Evolutionary conservation across 2,797 vertebrate genomes (phyloP).

Genomic region (Peromyscus eremicus): DNA sequence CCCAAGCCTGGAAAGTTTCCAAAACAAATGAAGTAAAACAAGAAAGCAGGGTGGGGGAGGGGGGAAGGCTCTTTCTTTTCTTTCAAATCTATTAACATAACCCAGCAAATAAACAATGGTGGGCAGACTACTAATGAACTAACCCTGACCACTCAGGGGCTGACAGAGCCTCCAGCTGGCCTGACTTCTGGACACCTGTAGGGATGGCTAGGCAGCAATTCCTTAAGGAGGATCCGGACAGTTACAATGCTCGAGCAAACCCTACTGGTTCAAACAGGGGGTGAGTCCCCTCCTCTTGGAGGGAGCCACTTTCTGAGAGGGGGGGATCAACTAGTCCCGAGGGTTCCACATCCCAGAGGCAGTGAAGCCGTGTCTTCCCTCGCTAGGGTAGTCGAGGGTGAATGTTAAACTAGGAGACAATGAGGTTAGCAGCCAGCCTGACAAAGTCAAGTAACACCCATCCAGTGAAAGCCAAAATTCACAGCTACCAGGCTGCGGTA

Average conservation of each 20-base stretch:
- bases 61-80: conserved; percentile 37
- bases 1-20: conserved; percentile 38
- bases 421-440: neutral
- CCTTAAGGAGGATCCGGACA: conserved; percentile 48
- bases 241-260: conserved; percentile 59
- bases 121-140: conserved; percentile 59
- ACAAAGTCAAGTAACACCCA: conserved; percentile 46
- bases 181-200: conserved; percentile 62
- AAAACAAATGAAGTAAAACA: conserved; percentile 55
- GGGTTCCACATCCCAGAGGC: neutral
- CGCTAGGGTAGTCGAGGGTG: neutral
- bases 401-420: neutral
- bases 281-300: neutral
- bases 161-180: conserved; percentile 40
- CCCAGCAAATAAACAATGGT: conserved; percentile 67
- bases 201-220: conserved; percentile 57
- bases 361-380: neutral
- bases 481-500: neutral
- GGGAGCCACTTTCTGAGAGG: neutral
- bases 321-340: neutral
- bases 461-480: conserved; percentile 41
- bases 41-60: neutral
- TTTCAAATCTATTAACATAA: conserved; percentile 63
- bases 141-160: conserved; percentile 25
- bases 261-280: neutral